Evolutionary conservation across 30 jellyfish, hydroid and myxozoan species (phyloP).

Genomic region (Cassiopea andromeda): DNA sequence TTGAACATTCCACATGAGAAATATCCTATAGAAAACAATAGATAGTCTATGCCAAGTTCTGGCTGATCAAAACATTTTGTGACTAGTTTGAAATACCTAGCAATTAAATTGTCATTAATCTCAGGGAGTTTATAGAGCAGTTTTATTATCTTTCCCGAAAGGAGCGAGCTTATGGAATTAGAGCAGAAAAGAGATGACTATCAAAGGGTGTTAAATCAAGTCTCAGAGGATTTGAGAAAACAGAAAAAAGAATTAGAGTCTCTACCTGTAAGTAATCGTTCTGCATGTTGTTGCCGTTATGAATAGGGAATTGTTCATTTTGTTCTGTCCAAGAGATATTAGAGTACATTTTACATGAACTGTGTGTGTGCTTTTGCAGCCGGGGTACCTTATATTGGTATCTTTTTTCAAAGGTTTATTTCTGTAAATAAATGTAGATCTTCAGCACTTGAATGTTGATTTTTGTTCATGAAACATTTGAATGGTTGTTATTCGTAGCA

Average conservation of each 20-base stretch:
- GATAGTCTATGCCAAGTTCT: too few relatives aligned
- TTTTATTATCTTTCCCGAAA: neutral
- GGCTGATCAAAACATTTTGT: too few relatives aligned
- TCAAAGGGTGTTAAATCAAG: slow-evolving; percentile 39
- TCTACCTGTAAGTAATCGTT: slow-evolving; percentile 36
- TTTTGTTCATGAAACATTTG: too few relatives aligned
- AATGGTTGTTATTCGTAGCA: too few relatives aligned
- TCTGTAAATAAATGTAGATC: too few relatives aligned
- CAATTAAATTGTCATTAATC: too few relatives aligned
- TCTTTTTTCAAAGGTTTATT: too few relatives aligned
- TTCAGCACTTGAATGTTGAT: too few relatives aligned
- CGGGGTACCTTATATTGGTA: neutral
- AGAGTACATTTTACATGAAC: neutral
- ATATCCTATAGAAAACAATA: too few relatives aligned
- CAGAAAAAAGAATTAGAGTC: slow-evolving; percentile 66
- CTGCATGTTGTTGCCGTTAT: neutral
- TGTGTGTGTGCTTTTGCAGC: neutral
- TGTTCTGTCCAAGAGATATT: neutral
- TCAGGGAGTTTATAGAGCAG: too few relatives aligned
- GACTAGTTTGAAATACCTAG: too few relatives aligned
- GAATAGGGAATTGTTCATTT: neutral
- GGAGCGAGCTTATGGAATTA: slow-evolving; percentile 60
- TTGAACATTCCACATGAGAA: too few relatives aligned
- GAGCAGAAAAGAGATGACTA: slow-evolving; percentile 62
- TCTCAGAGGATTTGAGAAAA: slow-evolving; percentile 38